These are phyloP conservation scores for Adineta ricciae DNA, from an alignment of 2,888 invertebrate genomes.

Conservation along the genomic window DNA sequence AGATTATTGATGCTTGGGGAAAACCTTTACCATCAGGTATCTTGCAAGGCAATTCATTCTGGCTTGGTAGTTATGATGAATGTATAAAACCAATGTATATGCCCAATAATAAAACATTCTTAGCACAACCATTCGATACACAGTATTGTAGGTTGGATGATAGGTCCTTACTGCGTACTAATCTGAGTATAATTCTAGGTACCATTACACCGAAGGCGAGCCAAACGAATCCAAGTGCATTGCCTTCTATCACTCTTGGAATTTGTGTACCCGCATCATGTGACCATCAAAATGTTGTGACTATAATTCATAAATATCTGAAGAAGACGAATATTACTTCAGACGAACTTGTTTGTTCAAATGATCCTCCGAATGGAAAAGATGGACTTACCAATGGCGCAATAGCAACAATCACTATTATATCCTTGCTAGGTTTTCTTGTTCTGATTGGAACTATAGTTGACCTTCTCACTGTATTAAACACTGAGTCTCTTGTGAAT, in stretches of 20 bases:
- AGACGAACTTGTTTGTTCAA: neutral
- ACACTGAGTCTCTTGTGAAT: neutral
- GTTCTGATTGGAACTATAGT: neutral
- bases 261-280: neutral
- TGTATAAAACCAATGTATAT: neutral
- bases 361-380: neutral
- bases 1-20: constrained; percentile 18
- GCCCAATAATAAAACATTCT: neutral
- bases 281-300: neutral
- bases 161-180: neutral
- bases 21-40: constrained; percentile 23
- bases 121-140: neutral
- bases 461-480: neutral
- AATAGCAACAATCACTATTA: neutral
- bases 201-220: neutral
- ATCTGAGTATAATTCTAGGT: neutral
- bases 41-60: constrained; percentile 10
- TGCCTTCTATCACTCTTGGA: neutral
- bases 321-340: neutral
- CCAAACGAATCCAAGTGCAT: neutral
- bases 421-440: neutral
- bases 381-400: neutral
- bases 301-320: neutral
- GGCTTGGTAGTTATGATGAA: neutral
- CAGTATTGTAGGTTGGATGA: neutral